phyloP scores from a whole-genome alignment of 2,888 invertebrate genomes.

The Scaptomyza flava region DNA sequence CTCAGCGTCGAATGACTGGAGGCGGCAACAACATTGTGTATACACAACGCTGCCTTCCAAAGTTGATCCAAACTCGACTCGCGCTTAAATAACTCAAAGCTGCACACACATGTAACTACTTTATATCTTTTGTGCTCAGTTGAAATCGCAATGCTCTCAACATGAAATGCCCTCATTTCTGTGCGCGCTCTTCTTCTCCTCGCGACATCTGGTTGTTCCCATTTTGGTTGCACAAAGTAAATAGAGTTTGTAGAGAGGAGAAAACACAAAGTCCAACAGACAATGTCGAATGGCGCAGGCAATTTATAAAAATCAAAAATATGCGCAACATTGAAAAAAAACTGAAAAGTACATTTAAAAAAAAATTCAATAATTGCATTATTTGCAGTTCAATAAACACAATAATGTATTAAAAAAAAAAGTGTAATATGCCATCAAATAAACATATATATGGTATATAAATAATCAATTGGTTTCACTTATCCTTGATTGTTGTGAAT shows the following conservation, averaged over 20 bases:
- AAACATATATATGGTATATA: neutral
- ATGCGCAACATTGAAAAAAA: constrained; percentile 5
- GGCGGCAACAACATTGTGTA: constrained; percentile 48
- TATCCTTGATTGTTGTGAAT: neutral
- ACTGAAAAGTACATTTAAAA: neutral
- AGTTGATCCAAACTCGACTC: constrained; percentile 13
- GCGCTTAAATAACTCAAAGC: constrained; percentile 61
- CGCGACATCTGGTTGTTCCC: constrained; percentile 31
- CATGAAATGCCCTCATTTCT: constrained; percentile 5
- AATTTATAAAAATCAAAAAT: too few relatives aligned
- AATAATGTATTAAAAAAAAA: neutral
- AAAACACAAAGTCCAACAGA: neutral
- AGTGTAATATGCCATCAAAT: neutral
- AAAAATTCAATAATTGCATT: neutral
- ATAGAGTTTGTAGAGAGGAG: neutral
- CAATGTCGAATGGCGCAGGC: neutral
- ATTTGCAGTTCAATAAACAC: neutral
- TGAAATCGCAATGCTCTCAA: constrained; percentile 28
- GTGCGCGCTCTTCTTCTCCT: neutral
- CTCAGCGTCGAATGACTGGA: constrained; percentile 19
- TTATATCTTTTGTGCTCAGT: constrained; percentile 38
- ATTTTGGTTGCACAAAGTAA: constrained; percentile 17
- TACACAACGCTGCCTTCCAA: constrained; percentile 38
- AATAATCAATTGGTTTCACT: neutral
- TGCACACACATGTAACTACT: constrained; percentile 15